Conservation (phyloP, 2,113 vertebrate genomes). For the Nipponia nippon region DNA sequence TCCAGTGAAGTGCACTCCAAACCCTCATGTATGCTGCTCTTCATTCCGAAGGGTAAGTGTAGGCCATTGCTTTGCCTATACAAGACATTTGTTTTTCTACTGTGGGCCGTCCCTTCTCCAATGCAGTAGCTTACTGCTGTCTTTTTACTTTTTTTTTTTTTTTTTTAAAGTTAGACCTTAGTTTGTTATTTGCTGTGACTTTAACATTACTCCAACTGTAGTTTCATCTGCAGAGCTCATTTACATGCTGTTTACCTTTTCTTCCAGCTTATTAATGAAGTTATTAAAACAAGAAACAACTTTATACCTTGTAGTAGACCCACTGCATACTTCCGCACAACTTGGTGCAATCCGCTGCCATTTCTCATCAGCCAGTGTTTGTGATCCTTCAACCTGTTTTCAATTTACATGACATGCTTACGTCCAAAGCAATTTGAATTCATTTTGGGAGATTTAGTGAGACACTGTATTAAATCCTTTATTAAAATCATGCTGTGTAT, state of each 20-base stretch:
- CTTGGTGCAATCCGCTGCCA: neutral
- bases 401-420: constrained; percentile 25
- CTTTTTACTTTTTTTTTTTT: neutral
- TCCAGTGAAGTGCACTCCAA: neutral
- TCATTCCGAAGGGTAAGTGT: neutral
- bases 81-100: neutral
- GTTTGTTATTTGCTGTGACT: neutral
- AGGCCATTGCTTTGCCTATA: neutral
- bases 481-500: constrained; percentile 57
- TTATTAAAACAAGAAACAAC: neutral
- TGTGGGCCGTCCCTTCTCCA: neutral
- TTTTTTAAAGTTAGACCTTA: neutral
- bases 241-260: neutral
- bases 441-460: constrained; percentile 51
- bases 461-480: constrained; percentile 48
- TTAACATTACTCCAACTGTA: neutral
- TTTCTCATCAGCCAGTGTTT: constrained; percentile 24
- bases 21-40: neutral
- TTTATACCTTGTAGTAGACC: neutral
- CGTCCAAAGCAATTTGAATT: constrained; percentile 42
- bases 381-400: constrained; percentile 41
- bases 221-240: neutral
- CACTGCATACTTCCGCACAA: neutral
- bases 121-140: neutral
- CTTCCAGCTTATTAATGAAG: neutral